These are phyloP conservation scores for Euplexia lucipara DNA, from an alignment of 2,888 invertebrate genomes.

Conservation along the genomic window DNA sequence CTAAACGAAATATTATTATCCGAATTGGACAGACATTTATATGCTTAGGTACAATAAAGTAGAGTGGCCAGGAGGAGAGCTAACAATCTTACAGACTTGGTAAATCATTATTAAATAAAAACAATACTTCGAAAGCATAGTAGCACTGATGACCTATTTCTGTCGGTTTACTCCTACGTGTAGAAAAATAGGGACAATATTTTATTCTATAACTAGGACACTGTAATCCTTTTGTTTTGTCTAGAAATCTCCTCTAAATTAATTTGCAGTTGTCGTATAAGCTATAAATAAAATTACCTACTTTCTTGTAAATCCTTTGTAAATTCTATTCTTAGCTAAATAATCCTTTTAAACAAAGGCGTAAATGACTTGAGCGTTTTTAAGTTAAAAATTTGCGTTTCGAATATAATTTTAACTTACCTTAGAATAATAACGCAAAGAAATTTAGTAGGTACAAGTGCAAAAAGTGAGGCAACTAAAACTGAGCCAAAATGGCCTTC, in stretches of 20 bases:
- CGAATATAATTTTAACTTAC: too few species aligned
- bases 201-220: neutral
- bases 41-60: neutral
- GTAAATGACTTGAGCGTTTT: too few species aligned
- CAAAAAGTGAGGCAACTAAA: too few species aligned
- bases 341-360: too few species aligned
- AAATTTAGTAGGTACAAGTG: too few species aligned
- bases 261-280: neutral
- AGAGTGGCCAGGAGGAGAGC: neutral
- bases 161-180: neutral
- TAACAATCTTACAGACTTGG: neutral
- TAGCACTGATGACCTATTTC: neutral
- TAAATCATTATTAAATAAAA: neutral
- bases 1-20: conserved; percentile 7
- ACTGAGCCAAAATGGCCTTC: too few species aligned
- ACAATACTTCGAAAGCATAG: neutral
- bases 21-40: neutral
- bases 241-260: neutral
- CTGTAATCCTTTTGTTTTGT: neutral
- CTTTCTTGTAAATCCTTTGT: too few species aligned
- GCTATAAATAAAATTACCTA: too few species aligned
- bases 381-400: too few species aligned
- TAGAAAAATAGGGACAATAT: neutral
- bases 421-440: too few species aligned
- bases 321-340: too few species aligned